Percentiles rank a stretch among this genome's conserved stretches.
Conservation (phyloP, 1,140 invertebrate species). For the Temnothorax nylanderi region DNA sequence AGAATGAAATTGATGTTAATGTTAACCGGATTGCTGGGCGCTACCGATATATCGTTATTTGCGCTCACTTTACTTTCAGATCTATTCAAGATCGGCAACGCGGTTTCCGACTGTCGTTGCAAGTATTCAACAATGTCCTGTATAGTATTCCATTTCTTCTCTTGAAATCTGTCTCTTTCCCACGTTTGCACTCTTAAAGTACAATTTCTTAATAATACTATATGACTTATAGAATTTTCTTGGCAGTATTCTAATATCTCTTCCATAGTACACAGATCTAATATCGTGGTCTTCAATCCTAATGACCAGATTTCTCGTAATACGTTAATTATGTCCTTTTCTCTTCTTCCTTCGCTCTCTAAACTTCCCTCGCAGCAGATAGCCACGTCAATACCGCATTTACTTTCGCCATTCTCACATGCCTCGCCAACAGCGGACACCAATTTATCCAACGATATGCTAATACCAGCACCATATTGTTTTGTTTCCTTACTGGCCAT, state of each 20-base stretch:
- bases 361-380: conserved; percentile 88
- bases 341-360: conserved; percentile 85
- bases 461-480: conserved; percentile 90
- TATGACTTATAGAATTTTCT: conserved; percentile 88
- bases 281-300: conserved; percentile 86
- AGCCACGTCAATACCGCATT: conserved; percentile 87
- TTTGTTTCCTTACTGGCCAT: conserved; percentile 81
- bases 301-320: conserved; percentile 87
- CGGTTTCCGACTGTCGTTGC: conserved; percentile 82
- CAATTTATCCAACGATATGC: conserved; percentile 91
- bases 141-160: conserved; percentile 86
- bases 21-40: conserved; percentile 75
- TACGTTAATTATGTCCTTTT: conserved; percentile 88
- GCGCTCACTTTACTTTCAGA: conserved; percentile 80
- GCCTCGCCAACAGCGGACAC: conserved; percentile 86
- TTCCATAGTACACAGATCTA: conserved; percentile 87
- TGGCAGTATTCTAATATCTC: conserved; percentile 89
- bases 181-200: conserved; percentile 87
- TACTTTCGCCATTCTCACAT: conserved; percentile 76
- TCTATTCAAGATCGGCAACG: conserved; percentile 74
- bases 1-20: conserved; percentile 85
- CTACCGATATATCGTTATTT: conserved; percentile 74
- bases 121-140: conserved; percentile 88
- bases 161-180: conserved; percentile 88
- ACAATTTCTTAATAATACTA: conserved; percentile 89